These are phyloP conservation scores for Epizoanthus fatuus DNA, from an alignment of 92 coral and sea anemone species.

Conservation along the genomic window DNA sequence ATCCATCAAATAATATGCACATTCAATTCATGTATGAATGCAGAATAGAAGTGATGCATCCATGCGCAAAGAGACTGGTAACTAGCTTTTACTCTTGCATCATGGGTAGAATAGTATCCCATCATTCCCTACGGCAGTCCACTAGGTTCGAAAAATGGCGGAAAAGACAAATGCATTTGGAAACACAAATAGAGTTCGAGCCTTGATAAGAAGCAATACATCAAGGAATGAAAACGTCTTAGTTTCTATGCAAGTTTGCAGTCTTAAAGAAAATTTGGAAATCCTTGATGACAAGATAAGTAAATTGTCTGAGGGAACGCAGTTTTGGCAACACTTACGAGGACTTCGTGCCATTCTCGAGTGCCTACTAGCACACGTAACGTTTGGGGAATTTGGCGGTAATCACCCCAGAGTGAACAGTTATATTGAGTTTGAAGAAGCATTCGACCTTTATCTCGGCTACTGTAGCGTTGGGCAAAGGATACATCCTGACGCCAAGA, in stretches of 20 bases:
- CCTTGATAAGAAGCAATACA: constrained; percentile 35
- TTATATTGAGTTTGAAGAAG: constrained; percentile 37
- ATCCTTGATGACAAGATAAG: constrained; percentile 30
- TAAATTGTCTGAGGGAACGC: constrained; percentile 34
- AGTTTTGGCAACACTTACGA: constrained; percentile 34
- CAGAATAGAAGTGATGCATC: too few relatives aligned
- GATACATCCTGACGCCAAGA: constrained; percentile 36
- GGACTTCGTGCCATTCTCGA: constrained; percentile 46
- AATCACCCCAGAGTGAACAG: constrained; percentile 33
- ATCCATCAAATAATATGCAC: constrained; percentile 5
- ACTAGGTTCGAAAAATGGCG: constrained; percentile 23
- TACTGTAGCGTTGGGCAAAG: constrained; percentile 23
- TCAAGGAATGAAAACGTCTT: constrained; percentile 37
- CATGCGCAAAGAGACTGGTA: too few relatives aligned
- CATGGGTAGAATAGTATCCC: too few relatives aligned
- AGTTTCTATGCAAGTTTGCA: constrained; percentile 37
- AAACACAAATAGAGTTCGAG: constrained; percentile 46
- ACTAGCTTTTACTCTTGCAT: too few relatives aligned
- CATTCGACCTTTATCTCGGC: constrained; percentile 26
- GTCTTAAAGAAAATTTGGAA: constrained; percentile 42
- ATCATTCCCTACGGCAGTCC: too few relatives aligned
- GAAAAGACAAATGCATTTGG: not conserved
- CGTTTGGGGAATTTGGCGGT: constrained; percentile 29
- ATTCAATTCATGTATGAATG: too few relatives aligned
- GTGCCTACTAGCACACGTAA: constrained; percentile 25